Conservation (phyloP, 2,113 vertebrate species). For the Charina bottae region DNA sequence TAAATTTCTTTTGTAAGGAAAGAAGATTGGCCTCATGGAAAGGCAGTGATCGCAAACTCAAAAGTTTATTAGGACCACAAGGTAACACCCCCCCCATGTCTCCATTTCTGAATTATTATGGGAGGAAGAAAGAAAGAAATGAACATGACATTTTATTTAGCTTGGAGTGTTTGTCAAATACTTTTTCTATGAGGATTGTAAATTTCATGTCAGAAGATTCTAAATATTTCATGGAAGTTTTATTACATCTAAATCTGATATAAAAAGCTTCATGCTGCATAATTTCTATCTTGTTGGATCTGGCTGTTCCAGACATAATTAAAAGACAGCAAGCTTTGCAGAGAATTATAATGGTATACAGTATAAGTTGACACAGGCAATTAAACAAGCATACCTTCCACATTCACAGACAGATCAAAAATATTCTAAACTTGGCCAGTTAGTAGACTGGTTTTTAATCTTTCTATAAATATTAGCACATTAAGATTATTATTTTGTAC, state of each 20-base stretch:
- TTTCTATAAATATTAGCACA: background rate
- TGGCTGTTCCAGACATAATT: background rate
- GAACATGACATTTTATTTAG: background rate
- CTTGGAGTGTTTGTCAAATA: background rate
- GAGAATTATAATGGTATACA: background rate
- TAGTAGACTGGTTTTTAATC: background rate
- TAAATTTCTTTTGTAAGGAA: background rate
- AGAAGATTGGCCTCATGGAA: background rate
- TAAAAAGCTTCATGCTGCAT: background rate
- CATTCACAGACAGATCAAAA: background rate
- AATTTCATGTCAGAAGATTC: background rate
- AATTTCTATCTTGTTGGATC: background rate
- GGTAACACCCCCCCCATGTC: background rate
- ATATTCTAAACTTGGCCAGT: background rate
- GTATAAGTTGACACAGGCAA: background rate
- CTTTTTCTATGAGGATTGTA: background rate
- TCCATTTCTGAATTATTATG: background rate
- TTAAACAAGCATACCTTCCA: background rate
- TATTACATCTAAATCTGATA: background rate
- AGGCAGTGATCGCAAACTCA: background rate
- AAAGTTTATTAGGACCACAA: background rate
- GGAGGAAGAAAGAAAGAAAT: background rate
- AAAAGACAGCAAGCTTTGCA: background rate
- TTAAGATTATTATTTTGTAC: background rate
- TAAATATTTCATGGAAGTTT: constrained; percentile 1